phyloP scores from a whole-genome alignment of 2,888 invertebrate species.

The Eumerus sabulonum region DNA sequence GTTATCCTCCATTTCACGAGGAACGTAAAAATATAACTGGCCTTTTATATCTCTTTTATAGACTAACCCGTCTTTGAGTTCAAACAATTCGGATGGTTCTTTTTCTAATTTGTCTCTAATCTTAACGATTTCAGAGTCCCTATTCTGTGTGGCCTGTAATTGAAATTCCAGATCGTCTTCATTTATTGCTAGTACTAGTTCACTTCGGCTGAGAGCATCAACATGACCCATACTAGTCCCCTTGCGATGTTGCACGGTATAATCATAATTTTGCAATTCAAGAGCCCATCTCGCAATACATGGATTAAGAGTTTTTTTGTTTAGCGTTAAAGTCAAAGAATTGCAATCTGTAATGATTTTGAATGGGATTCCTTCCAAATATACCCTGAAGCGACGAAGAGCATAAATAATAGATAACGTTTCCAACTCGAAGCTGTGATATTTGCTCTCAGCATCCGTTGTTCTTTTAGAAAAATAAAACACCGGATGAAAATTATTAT shows the following conservation, averaged over 20 bases:
- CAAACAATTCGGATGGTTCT: conserved; percentile 16
- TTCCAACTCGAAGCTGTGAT: conserved; percentile 73
- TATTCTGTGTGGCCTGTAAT: conserved; percentile 38
- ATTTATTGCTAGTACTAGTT: conserved; percentile 26
- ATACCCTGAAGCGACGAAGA: conserved; percentile 60
- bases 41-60: conserved; percentile 29
- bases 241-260: conserved; percentile 36
- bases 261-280: conserved; percentile 50
- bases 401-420: conserved; percentile 71
- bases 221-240: conserved; percentile 46
- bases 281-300: conserved; percentile 73
- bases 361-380: conserved; percentile 55
- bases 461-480: conserved; percentile 71
- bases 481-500: conserved; percentile 71
- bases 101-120: conserved; percentile 38
- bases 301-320: conserved; percentile 67
- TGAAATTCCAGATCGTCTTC: conserved; percentile 51
- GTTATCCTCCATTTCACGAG: conserved; percentile 53
- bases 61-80: conserved; percentile 38
- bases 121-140: conserved; percentile 28
- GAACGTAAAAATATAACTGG: conserved; percentile 45
- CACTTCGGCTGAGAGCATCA: conserved; percentile 43
- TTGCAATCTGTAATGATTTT: conserved; percentile 72
- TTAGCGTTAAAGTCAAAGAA: conserved; percentile 64
- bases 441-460: conserved; percentile 67